Evolutionary conservation across 2,797 vertebrate genomes (phyloP).

Genomic region (Galago senegalensis): DNA sequence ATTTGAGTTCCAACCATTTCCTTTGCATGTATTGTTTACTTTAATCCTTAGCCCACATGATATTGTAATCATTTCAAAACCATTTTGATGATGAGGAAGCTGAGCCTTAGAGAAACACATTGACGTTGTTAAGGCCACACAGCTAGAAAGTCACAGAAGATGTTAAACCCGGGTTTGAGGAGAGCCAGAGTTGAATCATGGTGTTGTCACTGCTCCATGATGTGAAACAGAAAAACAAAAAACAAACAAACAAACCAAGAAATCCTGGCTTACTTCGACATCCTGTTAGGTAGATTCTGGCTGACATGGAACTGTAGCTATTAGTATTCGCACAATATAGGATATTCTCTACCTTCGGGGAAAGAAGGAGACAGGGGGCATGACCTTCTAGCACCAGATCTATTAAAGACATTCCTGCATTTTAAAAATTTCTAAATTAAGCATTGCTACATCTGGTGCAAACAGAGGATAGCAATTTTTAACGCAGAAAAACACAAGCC

Average conservation of each 20-base stretch:
- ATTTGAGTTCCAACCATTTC: not conserved
- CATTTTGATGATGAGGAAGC: not conserved
- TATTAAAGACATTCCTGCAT: not conserved
- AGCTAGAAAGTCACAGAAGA: not conserved
- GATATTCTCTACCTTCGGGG: not conserved
- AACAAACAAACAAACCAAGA: too few relatives aligned
- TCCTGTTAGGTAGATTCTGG: not conserved
- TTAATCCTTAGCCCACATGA: not conserved
- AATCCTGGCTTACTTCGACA: not conserved
- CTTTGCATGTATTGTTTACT: constrained; percentile 8
- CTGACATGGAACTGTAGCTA: not conserved
- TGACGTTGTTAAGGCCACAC: not conserved
- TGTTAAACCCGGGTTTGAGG: not conserved
- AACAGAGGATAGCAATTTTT: constrained; percentile 1
- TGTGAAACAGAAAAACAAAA: not conserved
- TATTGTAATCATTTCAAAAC: not conserved
- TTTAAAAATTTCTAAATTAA: constrained; percentile 45
- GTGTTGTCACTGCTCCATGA: not conserved
- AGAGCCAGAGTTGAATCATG: not conserved
- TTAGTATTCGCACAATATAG: not conserved
- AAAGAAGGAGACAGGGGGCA: not conserved
- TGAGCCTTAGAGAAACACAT: not conserved
- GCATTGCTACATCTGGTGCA: not conserved
- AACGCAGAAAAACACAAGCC: not conserved
- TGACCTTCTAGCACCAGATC: not conserved